Conservation (phyloP, 2,888 invertebrate species). For the Copidosoma aretas region DNA sequence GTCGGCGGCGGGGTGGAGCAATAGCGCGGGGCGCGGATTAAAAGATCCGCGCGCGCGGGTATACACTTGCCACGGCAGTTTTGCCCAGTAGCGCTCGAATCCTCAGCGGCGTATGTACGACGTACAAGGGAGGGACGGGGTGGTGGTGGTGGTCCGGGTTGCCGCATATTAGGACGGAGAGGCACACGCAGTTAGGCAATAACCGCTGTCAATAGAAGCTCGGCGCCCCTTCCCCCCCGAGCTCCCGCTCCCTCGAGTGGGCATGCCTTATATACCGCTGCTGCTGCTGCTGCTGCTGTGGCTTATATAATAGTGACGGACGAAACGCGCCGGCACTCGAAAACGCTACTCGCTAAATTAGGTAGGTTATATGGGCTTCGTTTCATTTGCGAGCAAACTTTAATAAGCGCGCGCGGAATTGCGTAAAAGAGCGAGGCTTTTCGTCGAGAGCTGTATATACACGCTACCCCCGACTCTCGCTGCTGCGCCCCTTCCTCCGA, state of each 20-base stretch:
- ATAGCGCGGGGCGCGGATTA: constrained; percentile 49
- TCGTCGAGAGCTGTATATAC: constrained; percentile 59
- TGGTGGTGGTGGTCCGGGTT: constrained; percentile 46
- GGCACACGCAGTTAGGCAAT: constrained; percentile 61
- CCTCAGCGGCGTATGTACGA: background rate
- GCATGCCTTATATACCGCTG: constrained; percentile 40
- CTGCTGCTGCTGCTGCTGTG: constrained; percentile 3
- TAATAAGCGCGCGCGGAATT: constrained; percentile 63
- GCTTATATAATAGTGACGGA: constrained; percentile 7
- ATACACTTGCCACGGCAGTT: constrained; percentile 55
- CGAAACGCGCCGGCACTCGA: constrained; percentile 61
- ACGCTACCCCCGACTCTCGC: background rate
- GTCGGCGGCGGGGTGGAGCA: constrained; percentile 45
- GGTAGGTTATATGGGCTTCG: constrained; percentile 64
- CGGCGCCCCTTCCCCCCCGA: constrained; percentile 28
- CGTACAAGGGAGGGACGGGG: background rate
- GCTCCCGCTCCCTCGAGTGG: constrained; percentile 6
- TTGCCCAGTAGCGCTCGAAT: background rate
- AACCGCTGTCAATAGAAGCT: constrained; percentile 63
- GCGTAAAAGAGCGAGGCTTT: constrained; percentile 64
- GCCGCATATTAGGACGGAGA: constrained; percentile 61
- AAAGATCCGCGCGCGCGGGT: constrained; percentile 55
- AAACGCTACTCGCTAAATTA: constrained; percentile 64
- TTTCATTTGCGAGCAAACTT: constrained; percentile 64
- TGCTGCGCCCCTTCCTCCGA: too few relatives aligned